Evolutionary conservation across 35 echinoderm and acorn worm species (phyloP), one percentile per base, ranked within the genome.

Genomic region (Heliocidaris erythrogramma): DNA sequence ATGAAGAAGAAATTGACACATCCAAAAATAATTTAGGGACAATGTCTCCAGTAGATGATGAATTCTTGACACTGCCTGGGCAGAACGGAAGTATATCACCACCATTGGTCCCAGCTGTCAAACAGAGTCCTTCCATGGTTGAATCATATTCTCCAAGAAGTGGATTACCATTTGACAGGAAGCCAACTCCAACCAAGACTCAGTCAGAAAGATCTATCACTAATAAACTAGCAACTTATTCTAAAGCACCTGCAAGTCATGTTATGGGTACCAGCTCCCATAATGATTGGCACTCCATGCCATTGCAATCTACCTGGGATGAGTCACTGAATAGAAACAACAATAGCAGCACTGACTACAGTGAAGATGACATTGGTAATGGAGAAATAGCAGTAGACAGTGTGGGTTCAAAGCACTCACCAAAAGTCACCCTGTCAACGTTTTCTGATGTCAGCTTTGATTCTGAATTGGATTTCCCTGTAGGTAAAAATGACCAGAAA

Each of bases 371-470:
- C 14, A 42, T 95, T 61, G 86, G 86, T 88, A 49, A 59, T 29
- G 49, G 29, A 47, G 91, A 92, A 30, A n/a, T 13, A 47, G n/a
- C 47, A 92, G 18, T 16, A 92, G 86, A 88, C 49, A 30, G 48
- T 10, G 87, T 27, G 60, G 27, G 49, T 21, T 30, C 56, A 21
- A 92, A 86, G 60, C 48, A 49, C 21, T 49, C 32, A 92, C 47
- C 71, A 31, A 93, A 69, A 86, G 91, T 9, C 32, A 42, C 90
- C 16, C 88, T 98, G 16, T 88, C 96, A 93, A 71, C 52, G 29
- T 98, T 98, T 48, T 98, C 96, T 85, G 97, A 98, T 88, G 59
- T 99, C 85, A 99, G 96, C 95, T 96, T 99, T 93, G 97, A 99
- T 93, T 97, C 96, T 17, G 97, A 99, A 30, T 52, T 92, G 30